Percentiles rank a stretch among this genome's conserved stretches.
Conservation (phyloP, 2,113 vertebrate species). For the Eolophus roseicapilla region DNA sequence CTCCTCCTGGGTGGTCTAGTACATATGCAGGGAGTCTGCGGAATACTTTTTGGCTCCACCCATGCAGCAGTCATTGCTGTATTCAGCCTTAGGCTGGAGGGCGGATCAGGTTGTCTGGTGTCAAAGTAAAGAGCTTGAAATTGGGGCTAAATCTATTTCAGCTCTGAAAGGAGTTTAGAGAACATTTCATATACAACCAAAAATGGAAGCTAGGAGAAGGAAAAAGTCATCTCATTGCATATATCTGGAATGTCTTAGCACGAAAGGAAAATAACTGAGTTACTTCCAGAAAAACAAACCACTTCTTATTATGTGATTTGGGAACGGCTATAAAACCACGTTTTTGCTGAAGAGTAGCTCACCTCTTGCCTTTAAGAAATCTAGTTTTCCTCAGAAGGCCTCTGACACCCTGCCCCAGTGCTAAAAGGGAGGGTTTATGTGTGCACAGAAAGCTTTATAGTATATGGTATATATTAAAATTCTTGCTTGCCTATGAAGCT, state of each 20-base stretch:
- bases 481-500: neutral
- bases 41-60: neutral
- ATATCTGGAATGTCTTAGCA: neutral
- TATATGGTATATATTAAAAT: neutral
- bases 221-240: neutral
- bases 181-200: neutral
- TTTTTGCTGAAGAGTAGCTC: neutral
- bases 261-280: neutral
- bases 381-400: neutral
- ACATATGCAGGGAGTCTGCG: neutral
- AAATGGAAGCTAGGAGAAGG: neutral
- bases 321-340: neutral
- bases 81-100: neutral
- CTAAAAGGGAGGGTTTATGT: neutral
- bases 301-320: neutral
- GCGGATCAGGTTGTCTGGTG: neutral
- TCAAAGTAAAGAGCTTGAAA: neutral
- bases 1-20: neutral
- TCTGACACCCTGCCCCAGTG: neutral
- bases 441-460: neutral
- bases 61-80: neutral
- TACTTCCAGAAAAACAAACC: neutral
- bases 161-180: neutral
- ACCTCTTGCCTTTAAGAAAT: conserved; percentile 2
- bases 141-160: neutral